phyloP scores from a whole-genome alignment of 2,113 vertebrate genomes.

The Tursiops truncatus region DNA sequence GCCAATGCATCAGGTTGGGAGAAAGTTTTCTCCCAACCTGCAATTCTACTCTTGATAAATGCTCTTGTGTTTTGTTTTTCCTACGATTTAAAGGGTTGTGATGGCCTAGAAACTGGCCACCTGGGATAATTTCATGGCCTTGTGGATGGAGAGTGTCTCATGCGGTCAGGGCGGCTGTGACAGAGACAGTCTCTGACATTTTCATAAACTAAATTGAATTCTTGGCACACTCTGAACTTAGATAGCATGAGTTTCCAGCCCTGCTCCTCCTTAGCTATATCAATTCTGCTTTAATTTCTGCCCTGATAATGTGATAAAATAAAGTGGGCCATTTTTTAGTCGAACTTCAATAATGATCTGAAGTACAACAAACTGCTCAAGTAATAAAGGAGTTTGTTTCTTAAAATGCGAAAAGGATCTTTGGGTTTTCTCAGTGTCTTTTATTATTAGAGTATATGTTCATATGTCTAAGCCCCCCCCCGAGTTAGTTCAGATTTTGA shows the following conservation, averaged over 20 bases:
- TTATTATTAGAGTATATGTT: neutral
- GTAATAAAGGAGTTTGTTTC: neutral
- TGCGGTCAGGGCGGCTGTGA: neutral
- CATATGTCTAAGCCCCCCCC: neutral
- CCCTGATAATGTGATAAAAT: neutral
- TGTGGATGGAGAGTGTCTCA: neutral
- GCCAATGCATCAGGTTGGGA: neutral
- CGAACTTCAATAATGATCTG: neutral
- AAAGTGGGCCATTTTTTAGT: neutral
- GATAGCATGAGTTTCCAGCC: neutral
- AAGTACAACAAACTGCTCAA: neutral
- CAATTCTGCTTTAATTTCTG: neutral
- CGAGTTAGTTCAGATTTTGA: neutral
- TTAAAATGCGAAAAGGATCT: neutral
- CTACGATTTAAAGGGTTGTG: neutral
- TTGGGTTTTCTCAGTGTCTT: neutral
- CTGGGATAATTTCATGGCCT: neutral
- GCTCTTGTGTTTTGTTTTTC: neutral
- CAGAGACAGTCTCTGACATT: neutral
- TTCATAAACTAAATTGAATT: slow-evolving; percentile 23
- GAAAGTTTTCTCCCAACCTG: neutral
- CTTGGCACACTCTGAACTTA: neutral
- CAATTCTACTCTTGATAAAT: neutral
- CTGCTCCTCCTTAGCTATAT: neutral
- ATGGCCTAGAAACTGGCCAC: neutral